Evolutionary conservation across 2,888 invertebrate species (phyloP), one percentile per base, ranked within the genome.

Genomic region (Epirrita christyi): DNA sequence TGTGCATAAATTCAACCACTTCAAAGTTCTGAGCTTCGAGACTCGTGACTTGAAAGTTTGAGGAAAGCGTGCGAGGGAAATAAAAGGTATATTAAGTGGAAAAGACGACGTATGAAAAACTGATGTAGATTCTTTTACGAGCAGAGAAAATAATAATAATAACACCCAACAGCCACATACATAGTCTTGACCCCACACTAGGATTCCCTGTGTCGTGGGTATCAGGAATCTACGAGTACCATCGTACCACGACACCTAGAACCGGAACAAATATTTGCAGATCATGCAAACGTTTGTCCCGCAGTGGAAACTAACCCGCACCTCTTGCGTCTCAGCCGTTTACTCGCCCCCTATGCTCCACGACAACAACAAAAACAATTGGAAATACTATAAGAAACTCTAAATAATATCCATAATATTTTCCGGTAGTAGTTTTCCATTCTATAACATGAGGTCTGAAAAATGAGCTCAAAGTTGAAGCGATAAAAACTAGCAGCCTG

Each of bases 1-100:
- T 66, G 68, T 73, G 68, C 71, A 73, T 73, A 72, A 70, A 70
- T 75, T 75, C 61, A 59, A 58, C 52, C 67, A 64, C 67, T 72
- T 45, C 15, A 52, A 56, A 53, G 28, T 50, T 53, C 27, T 48
- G 44, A 14, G 41, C 42, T 47, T 40, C n/a, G 42, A 46, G 36
- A 40, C 29, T 59, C 49, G 40, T 41, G 47, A 43, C 40, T 41
- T 55, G 55, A 48, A 44, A 49, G 45, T 40, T 55, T 55, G 32
- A 46, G 29, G 44, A 53, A 45, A 53, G 29, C 15, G 8, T 40
- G 21, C 6, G 29, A 36, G 9, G 32, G 15, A 48, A 40, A 38
- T 28, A 43, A 43, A 14, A 37, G 14, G 10, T 41, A 11, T 11
- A 8, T 4, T 11, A 15, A 11, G 10, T 45, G 34, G 9, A 32